Evolutionary conservation across 2,888 invertebrate species (phyloP).

Genomic region (Philereme vetulata): DNA sequence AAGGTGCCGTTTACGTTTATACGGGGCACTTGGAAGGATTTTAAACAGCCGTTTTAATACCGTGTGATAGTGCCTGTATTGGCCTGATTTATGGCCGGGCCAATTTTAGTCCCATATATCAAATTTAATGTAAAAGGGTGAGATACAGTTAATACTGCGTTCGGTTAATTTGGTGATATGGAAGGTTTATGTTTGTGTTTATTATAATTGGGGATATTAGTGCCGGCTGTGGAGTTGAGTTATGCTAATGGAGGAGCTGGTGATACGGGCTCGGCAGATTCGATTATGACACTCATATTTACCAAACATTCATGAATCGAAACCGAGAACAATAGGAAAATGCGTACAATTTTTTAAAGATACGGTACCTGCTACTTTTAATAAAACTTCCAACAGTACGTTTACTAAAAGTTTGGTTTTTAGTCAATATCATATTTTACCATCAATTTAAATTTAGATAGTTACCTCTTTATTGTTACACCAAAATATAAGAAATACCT

Average conservation of each 20-base stretch:
- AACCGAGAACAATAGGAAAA: too few species aligned
- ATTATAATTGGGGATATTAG: constrained; percentile 31
- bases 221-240: constrained; percentile 18
- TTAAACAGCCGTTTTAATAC: constrained; percentile 39
- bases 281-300: not conserved
- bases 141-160: constrained; percentile 31
- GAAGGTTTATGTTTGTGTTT: constrained; percentile 26
- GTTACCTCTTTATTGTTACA: too few species aligned
- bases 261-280: not conserved
- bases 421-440: too few species aligned
- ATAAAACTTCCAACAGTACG: too few species aligned
- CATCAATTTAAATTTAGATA: too few species aligned
- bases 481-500: too few species aligned
- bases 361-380: too few species aligned
- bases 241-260: constrained; percentile 14
- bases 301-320: too few species aligned
- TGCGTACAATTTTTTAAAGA: too few species aligned
- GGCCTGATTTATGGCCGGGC: constrained; percentile 34
- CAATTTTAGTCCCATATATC: constrained; percentile 36
- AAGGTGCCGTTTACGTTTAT: constrained; percentile 34
- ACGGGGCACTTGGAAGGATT: constrained; percentile 35
- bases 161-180: constrained; percentile 33
- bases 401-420: too few species aligned
- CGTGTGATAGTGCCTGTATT: constrained; percentile 36
- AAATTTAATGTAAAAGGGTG: constrained; percentile 34